Base-by-base conservation (phyloP, 2,797 vertebrate genomes). In the Neomorphus geoffroyi region DNA sequence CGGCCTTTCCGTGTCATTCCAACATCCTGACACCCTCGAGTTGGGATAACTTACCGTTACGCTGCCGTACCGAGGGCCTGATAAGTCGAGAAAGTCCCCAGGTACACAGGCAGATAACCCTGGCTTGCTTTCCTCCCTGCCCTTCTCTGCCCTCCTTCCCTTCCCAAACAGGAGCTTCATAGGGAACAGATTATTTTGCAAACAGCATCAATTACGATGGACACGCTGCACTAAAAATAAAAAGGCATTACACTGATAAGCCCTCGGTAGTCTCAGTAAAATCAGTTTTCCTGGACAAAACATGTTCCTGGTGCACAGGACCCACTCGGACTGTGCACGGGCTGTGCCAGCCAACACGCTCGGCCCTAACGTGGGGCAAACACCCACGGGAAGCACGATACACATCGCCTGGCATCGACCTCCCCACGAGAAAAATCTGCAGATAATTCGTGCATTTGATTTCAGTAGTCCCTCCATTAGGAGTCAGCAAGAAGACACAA, bases 351-450 rank as follows among this genome's bases (percentile, higher is more conserved):
- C 39, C 43, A n/a, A 9, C 21, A 4, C 1, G 18, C 26, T 43
- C n/a, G 33, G 7, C 13, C n/a, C 60, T 1, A 18, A 11, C 41
- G 3, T 6, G 10, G 21, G 18, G 39, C 46, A 17, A 88, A 37
- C 1, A 41, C 56, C 28, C 11, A 7, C 0, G 41, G 39, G 15
- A 64, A 22, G 41, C 30, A 37, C 39, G 21, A 62, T 3, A 24
- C 0, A 10, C 0, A 22, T 10, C 2, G 0, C 17, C 9, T 46
- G 73, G 18, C 48, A 6, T 3, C 30, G 28, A 18, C 27, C 41
- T 13, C n/a, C 8, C 48, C 1, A 1, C 10, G 13, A 41, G 69
- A 26, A 70, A 81, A 33, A 28, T 5, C 8, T 13, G 46, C 3
- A 41, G 58, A 30, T 11, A 51, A 45, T 10, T 1, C 6, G 27